A percentile compares a stretch with the other conserved stretches of the same genome.
These are phyloP conservation scores for Drosophila fuyamai DNA, from an alignment of 1,140 invertebrate species.

Conservation along the genomic window DNA sequence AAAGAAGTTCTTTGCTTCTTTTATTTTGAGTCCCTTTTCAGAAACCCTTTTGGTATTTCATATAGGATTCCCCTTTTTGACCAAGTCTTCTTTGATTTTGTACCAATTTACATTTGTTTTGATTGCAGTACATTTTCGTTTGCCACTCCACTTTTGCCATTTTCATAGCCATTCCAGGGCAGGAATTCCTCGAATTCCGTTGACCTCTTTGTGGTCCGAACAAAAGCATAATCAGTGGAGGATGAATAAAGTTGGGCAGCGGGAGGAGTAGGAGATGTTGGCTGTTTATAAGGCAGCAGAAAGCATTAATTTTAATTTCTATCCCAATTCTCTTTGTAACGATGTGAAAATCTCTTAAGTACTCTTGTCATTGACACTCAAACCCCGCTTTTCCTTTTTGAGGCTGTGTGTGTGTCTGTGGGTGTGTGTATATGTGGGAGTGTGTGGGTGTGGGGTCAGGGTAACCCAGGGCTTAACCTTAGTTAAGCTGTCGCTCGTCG, in stretches of 20 bases:
- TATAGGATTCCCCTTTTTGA: neutral
- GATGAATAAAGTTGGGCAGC: slow-evolving; percentile 1
- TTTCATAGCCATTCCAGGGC: slow-evolving; percentile 2
- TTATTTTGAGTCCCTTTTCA: neutral
- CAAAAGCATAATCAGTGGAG: slow-evolving; percentile 18
- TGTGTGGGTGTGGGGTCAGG: slow-evolving; percentile 12
- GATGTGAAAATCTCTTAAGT: slow-evolving; percentile 84
- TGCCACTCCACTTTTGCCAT: slow-evolving; percentile 1
- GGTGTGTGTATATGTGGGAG: slow-evolving; percentile 11
- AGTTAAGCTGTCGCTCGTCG: slow-evolving; percentile 79
- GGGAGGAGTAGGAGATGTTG: neutral
- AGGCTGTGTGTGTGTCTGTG: slow-evolving; percentile 10
- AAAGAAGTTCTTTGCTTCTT: neutral
- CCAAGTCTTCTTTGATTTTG: slow-evolving; percentile 1
- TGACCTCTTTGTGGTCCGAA: slow-evolving; percentile 45
- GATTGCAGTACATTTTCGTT: slow-evolving; percentile 23
- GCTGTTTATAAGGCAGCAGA: slow-evolving; percentile 23
- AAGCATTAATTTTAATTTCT: slow-evolving; percentile 84
- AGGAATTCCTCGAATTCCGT: slow-evolving; percentile 39
- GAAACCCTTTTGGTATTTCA: slow-evolving; percentile 1
- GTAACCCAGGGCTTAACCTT: slow-evolving; percentile 74
- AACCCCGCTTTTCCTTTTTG: slow-evolving; percentile 40
- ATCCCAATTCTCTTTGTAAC: slow-evolving; percentile 82
- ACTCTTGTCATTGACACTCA: slow-evolving; percentile 83
- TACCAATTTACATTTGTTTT: slow-evolving; percentile 27